Evolutionary conservation across 2,113 vertebrate genomes (phyloP).

Genomic region (Channa maculata): DNA sequence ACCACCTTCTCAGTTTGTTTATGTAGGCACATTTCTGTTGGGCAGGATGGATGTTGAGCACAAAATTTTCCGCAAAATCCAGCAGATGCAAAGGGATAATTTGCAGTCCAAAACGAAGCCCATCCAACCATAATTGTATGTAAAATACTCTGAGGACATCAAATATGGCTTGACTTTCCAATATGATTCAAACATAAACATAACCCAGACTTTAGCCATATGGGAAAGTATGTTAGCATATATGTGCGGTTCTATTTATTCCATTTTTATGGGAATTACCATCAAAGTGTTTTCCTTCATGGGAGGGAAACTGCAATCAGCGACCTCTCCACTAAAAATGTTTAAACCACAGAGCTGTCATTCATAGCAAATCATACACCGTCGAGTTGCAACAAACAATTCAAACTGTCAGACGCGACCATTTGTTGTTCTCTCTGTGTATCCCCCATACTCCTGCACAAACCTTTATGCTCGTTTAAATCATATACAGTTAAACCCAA

Average conservation of each 20-base stretch:
- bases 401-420: not conserved
- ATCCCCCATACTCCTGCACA: not conserved
- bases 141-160: not conserved
- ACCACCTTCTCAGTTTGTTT: conserved; percentile 25
- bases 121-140: not conserved
- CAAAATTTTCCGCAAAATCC: conserved; percentile 6
- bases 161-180: not conserved
- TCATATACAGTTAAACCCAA: too few species aligned
- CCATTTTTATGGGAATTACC: not conserved
- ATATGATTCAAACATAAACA: conserved; percentile 1
- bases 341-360: conserved; percentile 10
- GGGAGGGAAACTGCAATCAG: conserved; percentile 10
- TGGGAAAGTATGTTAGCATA: not conserved
- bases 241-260: not conserved
- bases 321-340: conserved; percentile 23
- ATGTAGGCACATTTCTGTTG: conserved; percentile 52
- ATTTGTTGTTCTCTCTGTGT: not conserved
- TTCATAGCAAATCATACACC: conserved; percentile 16
- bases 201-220: not conserved
- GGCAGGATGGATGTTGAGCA: conserved; percentile 21
- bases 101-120: conserved; percentile 28
- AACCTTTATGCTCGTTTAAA: not conserved
- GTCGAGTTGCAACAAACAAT: conserved; percentile 9
- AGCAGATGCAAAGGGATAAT: conserved; percentile 21
- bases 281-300: not conserved